Conservation (phyloP, 2,888 invertebrate genomes). For the Phortica okadai region DNA sequence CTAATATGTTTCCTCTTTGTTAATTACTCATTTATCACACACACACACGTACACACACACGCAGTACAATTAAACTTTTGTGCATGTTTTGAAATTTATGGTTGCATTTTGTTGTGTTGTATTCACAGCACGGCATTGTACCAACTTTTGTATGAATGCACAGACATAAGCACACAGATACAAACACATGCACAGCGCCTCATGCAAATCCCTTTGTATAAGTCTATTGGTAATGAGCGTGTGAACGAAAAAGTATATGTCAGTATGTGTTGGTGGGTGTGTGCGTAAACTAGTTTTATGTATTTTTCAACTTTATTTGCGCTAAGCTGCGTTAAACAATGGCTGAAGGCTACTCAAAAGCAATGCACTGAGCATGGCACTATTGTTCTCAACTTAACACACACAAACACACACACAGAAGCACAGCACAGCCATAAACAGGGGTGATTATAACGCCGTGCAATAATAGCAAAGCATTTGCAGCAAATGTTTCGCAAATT, state of each 20-base stretch:
- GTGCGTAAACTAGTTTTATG: constrained; percentile 18
- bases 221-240: constrained; percentile 4
- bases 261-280: constrained; percentile 28
- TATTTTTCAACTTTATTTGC: constrained; percentile 26
- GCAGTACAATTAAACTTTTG: constrained; percentile 22
- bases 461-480: background rate
- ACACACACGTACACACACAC: background rate
- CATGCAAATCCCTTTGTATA: background rate
- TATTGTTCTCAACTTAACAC: constrained; percentile 8
- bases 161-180: background rate
- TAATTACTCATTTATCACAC: constrained; percentile 31
- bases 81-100: constrained; percentile 7
- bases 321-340: constrained; percentile 29
- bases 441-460: background rate
- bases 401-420: background rate
- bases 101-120: constrained; percentile 2
- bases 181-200: background rate
- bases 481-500: constrained; percentile 20
- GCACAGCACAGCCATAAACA: background rate
- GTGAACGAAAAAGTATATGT: background rate
- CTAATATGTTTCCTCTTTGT: constrained; percentile 23
- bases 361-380: constrained; percentile 10
- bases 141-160: constrained; percentile 19
- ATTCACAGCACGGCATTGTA: background rate
- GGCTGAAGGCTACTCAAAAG: constrained; percentile 29